phyloP scores from a whole-genome alignment of 2,797 vertebrate species.

The Lepus townsendii region DNA sequence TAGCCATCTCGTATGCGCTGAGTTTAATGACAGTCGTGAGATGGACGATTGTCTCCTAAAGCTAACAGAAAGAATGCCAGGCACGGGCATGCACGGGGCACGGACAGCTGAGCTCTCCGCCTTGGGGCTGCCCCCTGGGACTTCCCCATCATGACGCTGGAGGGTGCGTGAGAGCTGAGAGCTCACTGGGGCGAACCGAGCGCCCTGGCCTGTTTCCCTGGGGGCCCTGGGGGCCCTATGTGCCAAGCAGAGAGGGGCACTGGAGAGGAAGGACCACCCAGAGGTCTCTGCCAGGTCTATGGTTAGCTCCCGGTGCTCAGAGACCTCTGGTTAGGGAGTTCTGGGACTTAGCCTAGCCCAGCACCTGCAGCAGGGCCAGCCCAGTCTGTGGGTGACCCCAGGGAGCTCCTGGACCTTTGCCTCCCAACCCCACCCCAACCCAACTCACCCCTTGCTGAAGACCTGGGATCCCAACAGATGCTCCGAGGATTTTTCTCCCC shows the following conservation, averaged over 20 bases:
- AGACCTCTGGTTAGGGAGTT: background rate
- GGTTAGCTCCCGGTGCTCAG: background rate
- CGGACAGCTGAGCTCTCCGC: background rate
- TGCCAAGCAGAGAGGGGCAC: background rate
- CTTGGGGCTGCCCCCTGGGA: background rate
- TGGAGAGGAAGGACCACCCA: fast-evolving
- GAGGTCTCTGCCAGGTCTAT: background rate
- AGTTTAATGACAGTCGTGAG: constrained; percentile 11
- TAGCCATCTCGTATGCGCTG: constrained; percentile 60
- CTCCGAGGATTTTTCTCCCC: background rate
- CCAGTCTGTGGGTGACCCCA: fast-evolving
- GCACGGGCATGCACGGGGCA: fast-evolving
- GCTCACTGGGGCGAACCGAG: background rate
- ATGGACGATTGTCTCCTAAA: constrained; percentile 3
- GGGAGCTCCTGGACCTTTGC: background rate
- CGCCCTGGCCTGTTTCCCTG: fast-evolving
- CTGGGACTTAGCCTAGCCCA: background rate
- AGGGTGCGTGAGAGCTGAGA: background rate
- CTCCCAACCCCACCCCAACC: too few species aligned
- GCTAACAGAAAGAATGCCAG: background rate
- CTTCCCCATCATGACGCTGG: too few species aligned
- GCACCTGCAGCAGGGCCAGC: fast-evolving
- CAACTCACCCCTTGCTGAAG: background rate
- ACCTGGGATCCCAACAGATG: background rate
- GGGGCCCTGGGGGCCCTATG: fast-evolving